These are phyloP conservation scores for Apteryx mantelli DNA, from an alignment of 2,113 vertebrate species.

Conservation along the genomic window DNA sequence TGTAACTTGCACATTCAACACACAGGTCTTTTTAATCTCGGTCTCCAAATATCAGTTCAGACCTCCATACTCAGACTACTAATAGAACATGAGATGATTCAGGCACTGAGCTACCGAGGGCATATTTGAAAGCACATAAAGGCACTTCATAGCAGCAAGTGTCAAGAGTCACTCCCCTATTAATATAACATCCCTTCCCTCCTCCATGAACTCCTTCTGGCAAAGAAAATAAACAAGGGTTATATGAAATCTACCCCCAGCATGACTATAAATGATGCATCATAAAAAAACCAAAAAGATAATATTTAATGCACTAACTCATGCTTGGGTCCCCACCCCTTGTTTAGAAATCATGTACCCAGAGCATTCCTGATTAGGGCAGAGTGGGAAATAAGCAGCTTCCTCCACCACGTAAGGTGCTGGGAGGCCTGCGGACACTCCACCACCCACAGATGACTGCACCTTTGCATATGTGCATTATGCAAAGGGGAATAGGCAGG, in stretches of 20 bases:
- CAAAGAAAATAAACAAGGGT: conserved; percentile 47
- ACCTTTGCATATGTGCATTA: no score
- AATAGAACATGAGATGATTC: conserved; percentile 52
- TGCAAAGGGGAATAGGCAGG: not conserved
- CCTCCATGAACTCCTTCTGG: conserved; percentile 39
- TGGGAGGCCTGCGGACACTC: not conserved
- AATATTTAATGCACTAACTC: not conserved
- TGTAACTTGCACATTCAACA: not conserved
- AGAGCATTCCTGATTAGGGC: not conserved
- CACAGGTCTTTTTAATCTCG: not conserved
- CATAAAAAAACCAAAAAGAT: not conserved
- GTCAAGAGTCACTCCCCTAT: conserved; percentile 68
- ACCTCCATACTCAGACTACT: conserved; percentile 10
- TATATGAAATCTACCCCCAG: conserved; percentile 35
- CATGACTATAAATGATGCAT: not conserved
- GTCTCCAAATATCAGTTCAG: not conserved
- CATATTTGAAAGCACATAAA: conserved; percentile 62
- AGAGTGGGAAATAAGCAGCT: not conserved
- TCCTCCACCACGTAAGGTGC: not conserved
- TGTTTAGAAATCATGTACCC: not conserved
- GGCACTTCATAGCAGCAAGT: conserved; percentile 62
- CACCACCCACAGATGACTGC: not conserved
- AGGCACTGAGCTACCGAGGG: not conserved
- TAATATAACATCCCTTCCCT: conserved; percentile 49
- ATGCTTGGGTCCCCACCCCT: not conserved